Base-by-base conservation (phyloP, 2,888 invertebrate species). In the Euclidia mi region DNA sequence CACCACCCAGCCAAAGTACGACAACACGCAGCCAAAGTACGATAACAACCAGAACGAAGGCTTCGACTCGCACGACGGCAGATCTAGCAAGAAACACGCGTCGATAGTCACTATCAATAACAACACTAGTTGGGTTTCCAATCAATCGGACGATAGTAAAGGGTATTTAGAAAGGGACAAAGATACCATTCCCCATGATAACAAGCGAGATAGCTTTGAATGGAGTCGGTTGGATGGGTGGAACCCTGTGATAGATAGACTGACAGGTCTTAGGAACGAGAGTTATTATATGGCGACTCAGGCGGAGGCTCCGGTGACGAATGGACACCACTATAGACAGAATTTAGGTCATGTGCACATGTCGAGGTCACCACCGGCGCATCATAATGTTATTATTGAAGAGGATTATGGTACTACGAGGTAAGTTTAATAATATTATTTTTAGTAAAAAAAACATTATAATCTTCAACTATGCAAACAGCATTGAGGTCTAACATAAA, bases 221-320 rank as follows among this genome's bases (percentile, higher is more conserved):
- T 91, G 95, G 84, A 95, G 95, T 66, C 88, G 95, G 1, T 82
- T 96, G 66, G 96, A 96, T 50, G 96, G 96, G 0, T 96, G 97
- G 96, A 98, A 98, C 90, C 98, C 98, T 62, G 98, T 98, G 57
- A 96, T 98, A 79, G 98, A 98, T 84, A 95, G 98, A 81, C 93
- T 98, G 79, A 98, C 98, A 44, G 96, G 96, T 10, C 85, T 98
- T 55, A 95, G 98, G 56, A 99, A 98, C 81, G 98, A 99, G 85
- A 99, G 98, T 81, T 99, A 99, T 82, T 98, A 98, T 79, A 96
- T 98, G 95, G 98, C 98, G 77, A 96, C 96, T 35, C 96, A 96
- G 72, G 95, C 95, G 18, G 95, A 95, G 1, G 95, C 56, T 11
- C 96, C 97, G 2, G 70, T 76, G 1, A 94, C 95, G 46, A 95